Evolutionary conservation across 2,113 vertebrate genomes (phyloP).

Genomic region (Oenanthe melanoleuca): DNA sequence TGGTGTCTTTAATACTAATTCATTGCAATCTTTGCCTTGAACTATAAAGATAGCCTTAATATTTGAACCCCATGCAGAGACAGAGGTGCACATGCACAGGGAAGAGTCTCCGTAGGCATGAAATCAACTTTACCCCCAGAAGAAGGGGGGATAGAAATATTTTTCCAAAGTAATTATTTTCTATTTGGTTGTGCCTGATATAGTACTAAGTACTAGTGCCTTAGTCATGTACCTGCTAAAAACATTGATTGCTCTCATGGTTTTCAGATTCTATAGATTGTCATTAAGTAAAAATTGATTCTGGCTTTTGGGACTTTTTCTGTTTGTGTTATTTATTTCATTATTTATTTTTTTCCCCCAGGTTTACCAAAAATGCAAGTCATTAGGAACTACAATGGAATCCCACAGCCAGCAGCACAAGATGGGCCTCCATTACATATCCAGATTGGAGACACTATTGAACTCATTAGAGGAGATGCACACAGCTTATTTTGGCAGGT

Average conservation of each 20-base stretch:
- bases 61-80: background rate
- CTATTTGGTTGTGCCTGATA: background rate
- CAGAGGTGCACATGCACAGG: background rate
- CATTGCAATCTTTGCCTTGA: conserved; percentile 14
- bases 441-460: conserved; percentile 88
- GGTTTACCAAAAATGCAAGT: conserved; percentile 94
- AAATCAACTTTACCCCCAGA: conserved; percentile 10
- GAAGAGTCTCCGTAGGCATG: background rate
- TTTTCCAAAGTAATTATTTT: conserved; percentile 14
- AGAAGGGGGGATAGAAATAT: background rate
- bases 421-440: conserved; percentile 86
- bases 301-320: background rate
- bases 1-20: background rate
- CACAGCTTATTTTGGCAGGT: conserved; percentile 98
- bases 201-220: background rate
- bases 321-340: background rate
- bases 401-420: conserved; percentile 77
- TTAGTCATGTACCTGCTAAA: background rate
- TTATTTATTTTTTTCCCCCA: conserved; percentile 25
- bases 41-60: conserved; percentile 46
- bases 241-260: background rate
- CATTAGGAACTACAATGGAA: conserved; percentile 85
- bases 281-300: background rate
- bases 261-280: background rate
- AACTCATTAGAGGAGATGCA: conserved; percentile 87